These are phyloP conservation scores for Drosophila subpulchrella DNA, from an alignment of 1,140 invertebrate species.

Conservation along the genomic window DNA sequence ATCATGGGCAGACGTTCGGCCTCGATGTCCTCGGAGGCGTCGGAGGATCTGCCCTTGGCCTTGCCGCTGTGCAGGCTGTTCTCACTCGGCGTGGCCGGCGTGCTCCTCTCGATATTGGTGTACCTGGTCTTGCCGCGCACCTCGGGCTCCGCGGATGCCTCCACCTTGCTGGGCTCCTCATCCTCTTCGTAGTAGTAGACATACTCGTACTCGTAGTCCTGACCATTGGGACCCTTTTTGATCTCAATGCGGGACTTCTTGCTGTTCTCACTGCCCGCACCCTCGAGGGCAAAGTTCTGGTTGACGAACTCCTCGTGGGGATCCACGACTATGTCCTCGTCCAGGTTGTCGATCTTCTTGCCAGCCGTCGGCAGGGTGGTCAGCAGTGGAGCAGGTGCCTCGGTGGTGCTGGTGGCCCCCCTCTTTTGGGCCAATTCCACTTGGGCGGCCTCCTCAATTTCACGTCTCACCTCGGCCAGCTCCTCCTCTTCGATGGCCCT, in stretches of 20 bases:
- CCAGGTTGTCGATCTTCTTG: slow-evolving; percentile 62
- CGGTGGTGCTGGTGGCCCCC: slow-evolving; percentile 28
- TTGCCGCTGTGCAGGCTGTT: slow-evolving; percentile 86
- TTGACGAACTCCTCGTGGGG: slow-evolving; percentile 77
- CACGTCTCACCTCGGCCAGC: slow-evolving; percentile 69
- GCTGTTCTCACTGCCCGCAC: slow-evolving; percentile 79
- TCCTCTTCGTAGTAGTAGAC: slow-evolving; percentile 96
- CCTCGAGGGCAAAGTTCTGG: slow-evolving; percentile 69
- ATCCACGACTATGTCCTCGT: slow-evolving; percentile 67
- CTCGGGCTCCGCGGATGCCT: slow-evolving; percentile 42
- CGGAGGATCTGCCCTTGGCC: slow-evolving; percentile 84
- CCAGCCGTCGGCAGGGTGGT: slow-evolving; percentile 59
- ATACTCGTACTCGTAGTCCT: slow-evolving; percentile 96
- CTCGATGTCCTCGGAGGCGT: slow-evolving; percentile 85
- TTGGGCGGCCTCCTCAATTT: slow-evolving; percentile 59
- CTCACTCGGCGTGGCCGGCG: slow-evolving; percentile 84
- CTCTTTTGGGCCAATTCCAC: slow-evolving; percentile 41
- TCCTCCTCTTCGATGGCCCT: slow-evolving; percentile 80
- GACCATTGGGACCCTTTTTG: slow-evolving; percentile 94
- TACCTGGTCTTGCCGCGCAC: slow-evolving; percentile 87
- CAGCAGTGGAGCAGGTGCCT: slow-evolving; percentile 39
- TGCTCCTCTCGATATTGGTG: slow-evolving; percentile 88
- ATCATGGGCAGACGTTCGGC: slow-evolving; percentile 90
- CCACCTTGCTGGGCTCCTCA: slow-evolving; percentile 87
- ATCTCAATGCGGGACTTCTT: slow-evolving; percentile 90